Evolutionary conservation across 2,888 invertebrate genomes (phyloP).

Genomic region (Hydriomena furcata): DNA sequence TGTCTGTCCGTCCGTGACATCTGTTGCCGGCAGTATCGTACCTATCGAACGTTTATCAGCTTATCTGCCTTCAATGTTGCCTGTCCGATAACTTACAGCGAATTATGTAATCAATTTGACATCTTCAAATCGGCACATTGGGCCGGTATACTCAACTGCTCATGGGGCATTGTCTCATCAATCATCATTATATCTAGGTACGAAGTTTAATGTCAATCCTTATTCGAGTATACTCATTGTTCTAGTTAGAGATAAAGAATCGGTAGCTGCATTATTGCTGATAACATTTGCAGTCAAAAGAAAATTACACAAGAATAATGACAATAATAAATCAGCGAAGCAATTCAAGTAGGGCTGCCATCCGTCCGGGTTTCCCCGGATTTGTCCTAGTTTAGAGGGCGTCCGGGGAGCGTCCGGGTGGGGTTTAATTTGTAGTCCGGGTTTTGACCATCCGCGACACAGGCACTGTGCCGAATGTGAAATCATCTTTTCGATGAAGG

Average conservation of each 20-base stretch:
- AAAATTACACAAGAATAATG: not conserved
- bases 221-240: not conserved
- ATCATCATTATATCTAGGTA: slow-evolving; percentile 19
- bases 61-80: slow-evolving; percentile 37
- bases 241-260: not conserved
- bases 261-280: not conserved
- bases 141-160: slow-evolving; percentile 12
- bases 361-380: too few relatives aligned
- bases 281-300: not conserved
- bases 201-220: slow-evolving; percentile 13
- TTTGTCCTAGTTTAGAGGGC: too few relatives aligned
- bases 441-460: too few relatives aligned
- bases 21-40: slow-evolving; percentile 39
- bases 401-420: too few relatives aligned
- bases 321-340: slow-evolving; percentile 12
- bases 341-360: too few relatives aligned
- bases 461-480: too few relatives aligned
- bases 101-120: slow-evolving; percentile 33
- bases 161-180: slow-evolving; percentile 17
- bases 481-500: too few relatives aligned
- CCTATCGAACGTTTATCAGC: slow-evolving; percentile 40
- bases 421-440: too few relatives aligned
- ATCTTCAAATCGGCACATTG: slow-evolving; percentile 21
- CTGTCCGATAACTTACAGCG: slow-evolving; percentile 27
- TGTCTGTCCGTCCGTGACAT: slow-evolving; percentile 47